A percentile compares a stretch with the other conserved stretches of the same genome.
These are phyloP conservation scores for Scaptomyza graminum DNA, from an alignment of 1,140 invertebrate species.

Conservation along the genomic window DNA sequence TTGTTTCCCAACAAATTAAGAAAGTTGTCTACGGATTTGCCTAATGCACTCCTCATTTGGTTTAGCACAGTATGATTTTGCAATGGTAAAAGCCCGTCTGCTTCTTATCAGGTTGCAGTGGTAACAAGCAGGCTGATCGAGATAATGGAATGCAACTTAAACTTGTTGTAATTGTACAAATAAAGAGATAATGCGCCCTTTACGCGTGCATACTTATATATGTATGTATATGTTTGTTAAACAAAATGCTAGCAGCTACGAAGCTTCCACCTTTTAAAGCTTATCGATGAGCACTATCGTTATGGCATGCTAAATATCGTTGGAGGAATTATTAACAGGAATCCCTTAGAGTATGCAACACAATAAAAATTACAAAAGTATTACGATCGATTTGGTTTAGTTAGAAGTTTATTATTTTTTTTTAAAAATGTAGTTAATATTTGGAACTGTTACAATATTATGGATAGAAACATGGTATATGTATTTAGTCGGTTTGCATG, in stretches of 20 bases:
- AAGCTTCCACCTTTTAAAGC: background rate
- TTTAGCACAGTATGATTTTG: background rate
- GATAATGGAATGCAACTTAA: background rate
- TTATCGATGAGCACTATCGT: conserved; percentile 22
- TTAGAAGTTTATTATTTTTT: conserved; percentile 66
- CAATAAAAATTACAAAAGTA: background rate
- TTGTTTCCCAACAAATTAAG: background rate
- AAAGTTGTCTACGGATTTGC: background rate
- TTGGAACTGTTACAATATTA: conserved; percentile 78
- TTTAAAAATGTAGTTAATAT: conserved; percentile 53
- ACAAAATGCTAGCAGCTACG: background rate
- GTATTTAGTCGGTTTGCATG: conserved; percentile 49
- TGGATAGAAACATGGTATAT: conserved; percentile 54
- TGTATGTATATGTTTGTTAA: background rate
- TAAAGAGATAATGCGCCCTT: no score
- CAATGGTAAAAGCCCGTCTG: background rate
- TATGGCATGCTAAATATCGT: background rate
- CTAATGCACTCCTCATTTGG: conserved; percentile 6
- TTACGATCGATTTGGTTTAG: conserved; percentile 5
- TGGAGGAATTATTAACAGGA: background rate
- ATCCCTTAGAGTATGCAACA: conserved; percentile 29
- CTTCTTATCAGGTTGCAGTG: background rate
- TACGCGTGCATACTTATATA: background rate
- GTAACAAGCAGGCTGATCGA: background rate
- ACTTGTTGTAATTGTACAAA: background rate